A percentile compares a stretch with the other conserved stretches of the same genome.
Evolutionary conservation across 2,113 vertebrate genomes (phyloP).

Genomic region (Erpornis zantholeuca): DNA sequence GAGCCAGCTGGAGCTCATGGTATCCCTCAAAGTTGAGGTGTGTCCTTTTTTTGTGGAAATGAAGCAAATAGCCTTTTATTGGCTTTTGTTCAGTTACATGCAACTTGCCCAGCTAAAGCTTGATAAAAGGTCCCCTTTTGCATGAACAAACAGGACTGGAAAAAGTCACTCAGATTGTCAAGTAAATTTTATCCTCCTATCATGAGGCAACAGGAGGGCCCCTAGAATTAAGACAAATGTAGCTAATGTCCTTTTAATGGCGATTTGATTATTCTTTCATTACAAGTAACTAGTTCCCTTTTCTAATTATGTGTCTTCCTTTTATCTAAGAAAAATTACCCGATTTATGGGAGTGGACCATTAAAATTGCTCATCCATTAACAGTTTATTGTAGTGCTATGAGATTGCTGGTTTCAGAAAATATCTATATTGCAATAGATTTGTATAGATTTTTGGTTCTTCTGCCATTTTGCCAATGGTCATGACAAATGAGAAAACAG

Average conservation of each 20-base stretch:
- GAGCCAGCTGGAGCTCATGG: background rate
- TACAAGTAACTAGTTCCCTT: constrained; percentile 29
- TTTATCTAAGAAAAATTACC: constrained; percentile 33
- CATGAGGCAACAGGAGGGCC: background rate
- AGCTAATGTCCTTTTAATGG: constrained; percentile 20
- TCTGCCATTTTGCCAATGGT: background rate
- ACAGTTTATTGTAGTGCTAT: background rate
- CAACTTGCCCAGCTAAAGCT: background rate
- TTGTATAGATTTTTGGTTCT: background rate
- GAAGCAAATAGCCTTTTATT: background rate
- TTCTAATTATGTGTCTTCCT: constrained; percentile 43
- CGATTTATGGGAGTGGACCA: background rate
- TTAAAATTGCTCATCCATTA: background rate
- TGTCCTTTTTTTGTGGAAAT: background rate
- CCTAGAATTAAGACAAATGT: constrained; percentile 40
- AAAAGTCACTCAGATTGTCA: background rate
- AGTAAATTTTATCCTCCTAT: background rate
- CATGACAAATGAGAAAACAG: background rate
- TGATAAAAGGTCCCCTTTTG: background rate
- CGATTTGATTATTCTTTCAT: constrained; percentile 49
- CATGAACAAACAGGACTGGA: background rate
- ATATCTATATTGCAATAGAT: background rate
- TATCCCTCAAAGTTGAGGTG: background rate
- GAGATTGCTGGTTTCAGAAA: background rate
- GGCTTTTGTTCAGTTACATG: background rate